Conservation (phyloP, 2,888 invertebrate genomes). For the Thysanoteuthis rhombus region DNA sequence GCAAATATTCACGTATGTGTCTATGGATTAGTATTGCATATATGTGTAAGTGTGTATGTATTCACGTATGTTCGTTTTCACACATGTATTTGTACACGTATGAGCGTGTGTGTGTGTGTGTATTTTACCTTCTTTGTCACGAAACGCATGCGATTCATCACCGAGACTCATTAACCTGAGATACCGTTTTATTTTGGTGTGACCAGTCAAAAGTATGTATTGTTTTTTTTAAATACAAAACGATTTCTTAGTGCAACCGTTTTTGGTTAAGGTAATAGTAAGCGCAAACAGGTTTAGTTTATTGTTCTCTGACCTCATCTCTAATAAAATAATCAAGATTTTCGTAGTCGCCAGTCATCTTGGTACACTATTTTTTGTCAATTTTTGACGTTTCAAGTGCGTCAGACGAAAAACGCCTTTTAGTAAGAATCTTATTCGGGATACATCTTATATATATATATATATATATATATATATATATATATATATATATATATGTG, state of each 20-base stretch:
- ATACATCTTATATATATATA: no score
- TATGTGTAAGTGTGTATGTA: neutral
- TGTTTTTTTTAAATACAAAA: neutral
- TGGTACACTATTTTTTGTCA: neutral
- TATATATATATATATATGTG: no score
- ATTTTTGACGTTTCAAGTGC: no score
- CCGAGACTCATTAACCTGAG: neutral
- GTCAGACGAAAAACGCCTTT: no score
- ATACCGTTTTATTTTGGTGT: neutral
- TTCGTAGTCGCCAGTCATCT: neutral
- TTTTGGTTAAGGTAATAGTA: neutral
- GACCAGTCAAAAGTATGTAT: neutral
- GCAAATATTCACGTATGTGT: no score
- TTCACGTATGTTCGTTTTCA: neutral
- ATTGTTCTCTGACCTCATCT: neutral
- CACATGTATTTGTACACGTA: neutral
- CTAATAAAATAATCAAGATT: neutral
- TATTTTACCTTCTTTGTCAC: neutral
- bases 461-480: no score
- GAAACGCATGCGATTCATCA: neutral
- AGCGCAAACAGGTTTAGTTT: neutral
- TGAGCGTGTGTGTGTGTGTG: neutral
- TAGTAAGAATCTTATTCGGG: no score
- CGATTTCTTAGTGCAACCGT: neutral
- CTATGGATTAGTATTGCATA: no score